Percentiles rank a stretch among this genome's conserved stretches.
Evolutionary conservation across 2,888 invertebrate genomes (phyloP).

Genomic region (Euspilapteryx auroguttella): DNA sequence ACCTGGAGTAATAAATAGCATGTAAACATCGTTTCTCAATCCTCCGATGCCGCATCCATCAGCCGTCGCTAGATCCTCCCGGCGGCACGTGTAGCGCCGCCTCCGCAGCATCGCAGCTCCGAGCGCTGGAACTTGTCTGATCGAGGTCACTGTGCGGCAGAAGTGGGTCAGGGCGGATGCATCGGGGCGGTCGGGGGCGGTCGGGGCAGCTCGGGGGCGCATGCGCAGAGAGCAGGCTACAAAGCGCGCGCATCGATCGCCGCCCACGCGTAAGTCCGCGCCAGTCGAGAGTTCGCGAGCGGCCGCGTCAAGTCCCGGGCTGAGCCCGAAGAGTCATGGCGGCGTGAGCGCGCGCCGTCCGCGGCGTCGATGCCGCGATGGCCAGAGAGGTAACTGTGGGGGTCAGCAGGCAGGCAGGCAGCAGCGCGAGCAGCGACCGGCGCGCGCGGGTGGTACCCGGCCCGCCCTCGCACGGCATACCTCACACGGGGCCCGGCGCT

Average conservation of each 20-base stretch:
- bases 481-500: conserved; percentile 10
- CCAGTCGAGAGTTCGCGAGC: conserved; percentile 28
- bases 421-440: too few relatives aligned
- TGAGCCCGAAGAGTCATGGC: conserved; percentile 47
- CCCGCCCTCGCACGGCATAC: too few relatives aligned
- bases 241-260: conserved; percentile 29
- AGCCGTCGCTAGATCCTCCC: neutral
- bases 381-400: conserved; percentile 67
- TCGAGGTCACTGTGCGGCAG: conserved; percentile 36
- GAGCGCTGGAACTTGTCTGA: conserved; percentile 2
- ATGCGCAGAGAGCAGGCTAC: conserved; percentile 38
- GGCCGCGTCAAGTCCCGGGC: conserved; percentile 50
- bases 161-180: conserved; percentile 53
- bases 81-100: neutral
- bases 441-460: too few relatives aligned
- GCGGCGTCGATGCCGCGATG: conserved; percentile 71
- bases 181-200: conserved; percentile 16
- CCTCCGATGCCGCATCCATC: neutral
- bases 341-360: conserved; percentile 58
- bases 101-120: neutral
- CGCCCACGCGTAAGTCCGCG: conserved; percentile 24
- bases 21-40: too few relatives aligned
- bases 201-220: conserved; percentile 21
- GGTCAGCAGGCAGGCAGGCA: too few relatives aligned
- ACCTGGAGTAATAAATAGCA: too few relatives aligned